These are phyloP conservation scores for Bombus vancouverensis DNA, from an alignment of 1,140 invertebrate species.

Conservation along the genomic window DNA sequence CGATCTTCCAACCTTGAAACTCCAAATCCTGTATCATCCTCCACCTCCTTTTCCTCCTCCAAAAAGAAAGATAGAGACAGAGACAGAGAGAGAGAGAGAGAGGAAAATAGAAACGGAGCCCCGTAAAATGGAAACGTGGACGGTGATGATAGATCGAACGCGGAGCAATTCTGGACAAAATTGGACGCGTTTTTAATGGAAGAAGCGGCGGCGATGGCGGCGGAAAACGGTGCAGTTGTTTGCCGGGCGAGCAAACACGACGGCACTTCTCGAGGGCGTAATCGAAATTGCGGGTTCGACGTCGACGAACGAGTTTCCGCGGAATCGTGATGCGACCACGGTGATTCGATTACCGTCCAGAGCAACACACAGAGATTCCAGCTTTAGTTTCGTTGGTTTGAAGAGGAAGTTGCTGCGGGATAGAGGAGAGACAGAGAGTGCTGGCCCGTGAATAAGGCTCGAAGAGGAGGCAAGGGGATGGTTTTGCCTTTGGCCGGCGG, in stretches of 20 bases:
- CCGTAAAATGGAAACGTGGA: background rate
- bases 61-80: background rate
- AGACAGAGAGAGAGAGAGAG: background rate
- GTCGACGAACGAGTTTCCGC: slow-evolving; percentile 41
- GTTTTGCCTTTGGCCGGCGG: slow-evolving; percentile 40
- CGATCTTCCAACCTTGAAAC: background rate
- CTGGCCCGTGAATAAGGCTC: slow-evolving; percentile 44
- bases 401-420: slow-evolving; percentile 31
- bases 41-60: too few relatives aligned
- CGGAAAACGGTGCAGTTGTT: background rate
- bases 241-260: slow-evolving; percentile 8
- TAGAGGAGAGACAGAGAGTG: background rate
- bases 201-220: background rate
- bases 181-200: slow-evolving; percentile 20
- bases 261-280: slow-evolving; percentile 19
- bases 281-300: slow-evolving; percentile 38
- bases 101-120: background rate
- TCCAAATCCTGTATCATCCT: background rate
- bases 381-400: slow-evolving; percentile 12
- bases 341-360: slow-evolving; percentile 51
- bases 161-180: slow-evolving; percentile 3
- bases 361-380: slow-evolving; percentile 42
- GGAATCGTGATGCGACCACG: slow-evolving; percentile 40
- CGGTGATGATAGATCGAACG: background rate
- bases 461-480: background rate